These are phyloP conservation scores for Synergus japonicus DNA, from an alignment of 2,888 invertebrate species.

Conservation along the genomic window DNA sequence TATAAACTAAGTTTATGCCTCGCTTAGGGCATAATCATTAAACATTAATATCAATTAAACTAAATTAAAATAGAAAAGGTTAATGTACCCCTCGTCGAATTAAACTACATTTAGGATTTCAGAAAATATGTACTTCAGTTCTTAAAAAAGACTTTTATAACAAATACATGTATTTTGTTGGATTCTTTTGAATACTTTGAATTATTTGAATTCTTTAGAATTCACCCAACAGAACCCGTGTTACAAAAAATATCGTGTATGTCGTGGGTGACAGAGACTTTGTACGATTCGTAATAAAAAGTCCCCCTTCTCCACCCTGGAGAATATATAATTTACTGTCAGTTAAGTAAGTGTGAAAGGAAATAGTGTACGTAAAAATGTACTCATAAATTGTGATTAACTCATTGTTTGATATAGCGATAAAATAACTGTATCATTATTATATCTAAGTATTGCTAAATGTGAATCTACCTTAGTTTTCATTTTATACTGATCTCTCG, in stretches of 20 bases:
- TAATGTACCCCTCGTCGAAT: slow-evolving; percentile 7
- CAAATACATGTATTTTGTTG: too few species aligned
- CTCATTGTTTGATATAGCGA: slow-evolving; percentile 24
- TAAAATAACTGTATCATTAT: background rate
- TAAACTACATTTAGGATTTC: background rate
- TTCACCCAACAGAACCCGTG: too few species aligned
- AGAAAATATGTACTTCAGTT: slow-evolving; percentile 3
- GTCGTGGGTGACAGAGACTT: too few species aligned
- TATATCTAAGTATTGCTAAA: slow-evolving; percentile 5
- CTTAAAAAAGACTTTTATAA: slow-evolving; percentile 15
- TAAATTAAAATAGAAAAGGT: background rate
- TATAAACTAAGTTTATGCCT: slow-evolving; percentile 10
- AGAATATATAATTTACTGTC: too few species aligned
- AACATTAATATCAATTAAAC: background rate
- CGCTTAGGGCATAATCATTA: background rate
- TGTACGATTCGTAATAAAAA: too few species aligned
- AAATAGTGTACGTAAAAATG: background rate
- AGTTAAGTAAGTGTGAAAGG: slow-evolving; percentile 2
- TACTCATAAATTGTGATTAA: background rate
- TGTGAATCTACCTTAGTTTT: slow-evolving; percentile 32
- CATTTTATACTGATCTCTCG: slow-evolving; percentile 46
- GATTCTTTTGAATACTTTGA: too few species aligned
- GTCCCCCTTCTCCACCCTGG: too few species aligned
- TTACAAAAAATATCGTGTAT: too few species aligned
- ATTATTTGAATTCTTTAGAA: too few species aligned